phyloP scores from a whole-genome alignment of 2,888 invertebrate species.

The Cryptocheilus praepositus region DNA sequence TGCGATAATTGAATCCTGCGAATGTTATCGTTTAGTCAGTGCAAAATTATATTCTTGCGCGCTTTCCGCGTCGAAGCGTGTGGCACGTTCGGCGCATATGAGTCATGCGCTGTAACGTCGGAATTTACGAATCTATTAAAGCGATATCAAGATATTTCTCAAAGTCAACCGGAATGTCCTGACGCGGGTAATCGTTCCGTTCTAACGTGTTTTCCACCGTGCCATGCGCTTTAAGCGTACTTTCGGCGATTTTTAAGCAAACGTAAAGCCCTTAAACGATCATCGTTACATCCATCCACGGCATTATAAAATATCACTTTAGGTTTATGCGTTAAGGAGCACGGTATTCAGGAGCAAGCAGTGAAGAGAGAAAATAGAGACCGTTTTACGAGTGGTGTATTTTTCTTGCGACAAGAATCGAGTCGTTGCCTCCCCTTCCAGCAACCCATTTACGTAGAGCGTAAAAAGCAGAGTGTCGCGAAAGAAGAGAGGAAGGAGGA shows the following conservation, averaged over 20 bases:
- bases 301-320: conserved; percentile 48
- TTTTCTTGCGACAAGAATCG: conserved; percentile 45
- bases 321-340: conserved; percentile 48
- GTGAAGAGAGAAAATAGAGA: conserved; percentile 42
- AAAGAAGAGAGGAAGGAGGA: conserved; percentile 11
- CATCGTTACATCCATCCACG: conserved; percentile 41
- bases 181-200: no score
- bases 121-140: conserved; percentile 1
- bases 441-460: conserved; percentile 39
- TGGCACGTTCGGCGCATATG: not conserved
- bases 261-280: conserved; percentile 30
- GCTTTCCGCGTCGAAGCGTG: not conserved
- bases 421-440: conserved; percentile 40
- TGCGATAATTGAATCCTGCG: no score
- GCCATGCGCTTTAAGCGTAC: not conserved
- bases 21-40: not conserved
- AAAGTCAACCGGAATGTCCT: no score
- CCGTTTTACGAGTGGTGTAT: conserved; percentile 50
- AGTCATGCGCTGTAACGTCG: conserved; percentile 3
- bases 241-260: not conserved
- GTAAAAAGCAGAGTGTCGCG: conserved; percentile 46
- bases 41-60: not conserved
- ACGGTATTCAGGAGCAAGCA: conserved; percentile 22
- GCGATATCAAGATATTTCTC: not conserved
- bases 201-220: not conserved